Conservation (phyloP, 2,113 vertebrate genomes). For the Azemiops feae region DNA sequence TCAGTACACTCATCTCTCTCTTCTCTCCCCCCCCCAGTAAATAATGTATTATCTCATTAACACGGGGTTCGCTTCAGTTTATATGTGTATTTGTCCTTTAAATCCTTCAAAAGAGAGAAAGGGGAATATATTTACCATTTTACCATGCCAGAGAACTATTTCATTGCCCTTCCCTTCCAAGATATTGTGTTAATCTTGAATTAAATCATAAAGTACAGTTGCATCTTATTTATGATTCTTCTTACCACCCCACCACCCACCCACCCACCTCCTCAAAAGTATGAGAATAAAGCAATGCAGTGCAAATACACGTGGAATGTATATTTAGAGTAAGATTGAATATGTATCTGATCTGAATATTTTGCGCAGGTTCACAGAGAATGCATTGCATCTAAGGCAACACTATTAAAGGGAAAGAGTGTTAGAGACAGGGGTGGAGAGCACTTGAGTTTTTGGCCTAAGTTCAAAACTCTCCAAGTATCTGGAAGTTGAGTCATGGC, state of each 20-base stretch:
- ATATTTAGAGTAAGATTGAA: slow-evolving; percentile 1
- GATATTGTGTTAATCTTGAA: slow-evolving; percentile 39
- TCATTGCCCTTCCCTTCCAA: background rate
- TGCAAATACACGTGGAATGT: background rate
- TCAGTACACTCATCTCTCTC: slow-evolving; percentile 40
- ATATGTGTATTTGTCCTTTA: slow-evolving; percentile 41
- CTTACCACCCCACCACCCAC: background rate
- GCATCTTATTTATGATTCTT: slow-evolving; percentile 1
- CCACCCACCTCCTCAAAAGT: background rate
- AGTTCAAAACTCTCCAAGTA: background rate
- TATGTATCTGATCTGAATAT: background rate
- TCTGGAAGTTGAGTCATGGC: background rate
- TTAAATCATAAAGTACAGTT: slow-evolving; percentile 22
- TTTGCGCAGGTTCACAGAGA: background rate
- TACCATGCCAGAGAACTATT: slow-evolving; percentile 37
- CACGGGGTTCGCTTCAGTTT: slow-evolving; percentile 39
- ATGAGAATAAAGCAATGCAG: background rate
- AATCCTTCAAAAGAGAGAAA: slow-evolving; percentile 20
- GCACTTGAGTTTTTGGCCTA: background rate
- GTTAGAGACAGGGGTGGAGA: background rate
- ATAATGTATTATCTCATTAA: slow-evolving; percentile 57
- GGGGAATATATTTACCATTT: slow-evolving; percentile 28
- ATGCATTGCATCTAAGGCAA: background rate
- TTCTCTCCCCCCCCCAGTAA: slow-evolving; percentile 6
- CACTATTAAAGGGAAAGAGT: background rate